Conservation (phyloP, 2,888 invertebrate species). For the Cephalotes varians region DNA sequence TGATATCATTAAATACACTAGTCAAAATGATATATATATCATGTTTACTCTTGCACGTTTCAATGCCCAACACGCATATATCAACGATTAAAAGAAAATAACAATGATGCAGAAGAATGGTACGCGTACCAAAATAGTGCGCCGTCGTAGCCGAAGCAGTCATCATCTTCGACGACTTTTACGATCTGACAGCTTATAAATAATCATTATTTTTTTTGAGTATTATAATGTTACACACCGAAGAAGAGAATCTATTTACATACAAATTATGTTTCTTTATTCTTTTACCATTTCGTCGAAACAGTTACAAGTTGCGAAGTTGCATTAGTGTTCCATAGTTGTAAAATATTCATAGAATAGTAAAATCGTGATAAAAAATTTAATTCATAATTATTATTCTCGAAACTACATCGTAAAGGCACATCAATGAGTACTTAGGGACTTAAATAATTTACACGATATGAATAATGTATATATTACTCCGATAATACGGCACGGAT, state of each 20-base stretch:
- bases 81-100: background rate
- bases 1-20: conserved; percentile 82
- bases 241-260: background rate
- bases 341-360: conserved; percentile 5
- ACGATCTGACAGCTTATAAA: conserved; percentile 3
- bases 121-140: background rate
- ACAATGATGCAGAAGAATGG: background rate
- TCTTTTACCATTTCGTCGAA: background rate
- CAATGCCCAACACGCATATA: background rate
- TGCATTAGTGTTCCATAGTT: background rate
- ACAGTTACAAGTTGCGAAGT: background rate
- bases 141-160: background rate
- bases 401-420: conserved; percentile 24
- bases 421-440: conserved; percentile 14
- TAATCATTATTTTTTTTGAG: conserved; percentile 14
- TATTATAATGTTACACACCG: background rate
- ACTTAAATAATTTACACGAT: conserved; percentile 30
- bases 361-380: conserved; percentile 16
- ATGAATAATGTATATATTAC: conserved; percentile 1
- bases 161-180: conserved; percentile 15
- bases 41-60: conserved; percentile 23
- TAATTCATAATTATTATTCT: conserved; percentile 19
- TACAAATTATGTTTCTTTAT: conserved; percentile 5
- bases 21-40: conserved; percentile 74
- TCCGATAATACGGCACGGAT: conserved; percentile 24